Evolutionary conservation across 2,888 invertebrate genomes (phyloP).

Genomic region (Agelastica alni): DNA sequence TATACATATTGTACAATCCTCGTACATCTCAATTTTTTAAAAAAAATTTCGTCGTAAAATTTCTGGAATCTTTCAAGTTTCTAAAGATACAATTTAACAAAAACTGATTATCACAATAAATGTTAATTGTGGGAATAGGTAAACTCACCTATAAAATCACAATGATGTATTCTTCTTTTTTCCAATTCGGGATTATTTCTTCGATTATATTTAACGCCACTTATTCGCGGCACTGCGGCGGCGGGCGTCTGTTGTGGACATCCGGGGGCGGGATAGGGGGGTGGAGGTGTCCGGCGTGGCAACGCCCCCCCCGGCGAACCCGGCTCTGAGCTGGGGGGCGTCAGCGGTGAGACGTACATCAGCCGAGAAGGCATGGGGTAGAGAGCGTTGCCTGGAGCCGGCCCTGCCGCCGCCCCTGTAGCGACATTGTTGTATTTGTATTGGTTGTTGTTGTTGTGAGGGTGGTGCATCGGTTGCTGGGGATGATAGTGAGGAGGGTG

Average conservation of each 20-base stretch:
- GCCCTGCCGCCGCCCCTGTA: constrained; percentile 49
- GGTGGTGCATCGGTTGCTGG: constrained; percentile 53
- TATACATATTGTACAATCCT: no score
- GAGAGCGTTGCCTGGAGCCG: constrained; percentile 56
- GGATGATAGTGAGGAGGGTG: constrained; percentile 44
- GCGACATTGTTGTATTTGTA: constrained; percentile 49
- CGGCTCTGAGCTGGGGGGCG: constrained; percentile 87
- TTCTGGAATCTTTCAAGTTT: no score
- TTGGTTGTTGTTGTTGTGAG: constrained; percentile 56
- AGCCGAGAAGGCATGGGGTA: constrained; percentile 63
- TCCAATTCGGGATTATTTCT: constrained; percentile 96
- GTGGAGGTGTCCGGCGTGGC: constrained; percentile 74
- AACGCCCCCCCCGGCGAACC: constrained; percentile 78
- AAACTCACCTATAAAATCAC: constrained; percentile 92
- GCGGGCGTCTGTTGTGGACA: constrained; percentile 47
- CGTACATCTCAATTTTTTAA: no score
- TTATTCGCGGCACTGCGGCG: constrained; percentile 41
- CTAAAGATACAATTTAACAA: no score
- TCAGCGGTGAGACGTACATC: constrained; percentile 83
- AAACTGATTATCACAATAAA: no score
- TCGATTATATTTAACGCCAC: constrained; percentile 78
- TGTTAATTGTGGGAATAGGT: no score
- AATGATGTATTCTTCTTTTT: constrained; percentile 93
- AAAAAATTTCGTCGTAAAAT: no score
- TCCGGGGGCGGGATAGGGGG: constrained; percentile 72